Conservation (phyloP, 2,797 vertebrate species). For the Clarias fuscus region DNA sequence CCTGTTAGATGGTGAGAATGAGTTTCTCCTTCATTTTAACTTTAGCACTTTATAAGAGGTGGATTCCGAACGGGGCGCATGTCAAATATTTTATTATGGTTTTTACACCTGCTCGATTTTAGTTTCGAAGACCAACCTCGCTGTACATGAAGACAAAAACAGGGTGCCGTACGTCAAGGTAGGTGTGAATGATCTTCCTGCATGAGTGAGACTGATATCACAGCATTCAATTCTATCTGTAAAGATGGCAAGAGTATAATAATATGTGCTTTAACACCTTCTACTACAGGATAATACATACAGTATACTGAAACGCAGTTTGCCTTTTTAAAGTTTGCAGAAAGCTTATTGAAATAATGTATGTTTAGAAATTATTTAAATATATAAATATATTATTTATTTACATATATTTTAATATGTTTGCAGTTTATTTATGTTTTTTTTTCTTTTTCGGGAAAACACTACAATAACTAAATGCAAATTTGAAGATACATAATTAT, state of each 20-base stretch:
- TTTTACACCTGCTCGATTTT: slow-evolving; percentile 30
- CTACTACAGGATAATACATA: no score
- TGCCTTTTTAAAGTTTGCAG: no score
- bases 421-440: not conserved
- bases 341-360: no score
- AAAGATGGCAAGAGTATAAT: not conserved
- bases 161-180: slow-evolving; percentile 96
- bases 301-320: no score
- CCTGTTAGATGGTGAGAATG: slow-evolving; percentile 84
- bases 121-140: slow-evolving; percentile 96
- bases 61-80: not conserved
- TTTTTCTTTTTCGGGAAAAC: not conserved
- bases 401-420: no score
- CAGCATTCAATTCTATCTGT: not conserved
- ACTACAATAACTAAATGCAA: not conserved
- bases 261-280: not conserved
- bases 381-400: no score
- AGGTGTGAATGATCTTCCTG: slow-evolving; percentile 29
- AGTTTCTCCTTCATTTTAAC: not conserved
- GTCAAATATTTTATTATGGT: not conserved
- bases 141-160: slow-evolving; percentile 97
- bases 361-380: no score
- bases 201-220: not conserved
- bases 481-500: not conserved
- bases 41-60: not conserved